Evolutionary conservation across 1,140 invertebrate genomes (phyloP).

Genomic region (Hypsibius dujardini): DNA sequence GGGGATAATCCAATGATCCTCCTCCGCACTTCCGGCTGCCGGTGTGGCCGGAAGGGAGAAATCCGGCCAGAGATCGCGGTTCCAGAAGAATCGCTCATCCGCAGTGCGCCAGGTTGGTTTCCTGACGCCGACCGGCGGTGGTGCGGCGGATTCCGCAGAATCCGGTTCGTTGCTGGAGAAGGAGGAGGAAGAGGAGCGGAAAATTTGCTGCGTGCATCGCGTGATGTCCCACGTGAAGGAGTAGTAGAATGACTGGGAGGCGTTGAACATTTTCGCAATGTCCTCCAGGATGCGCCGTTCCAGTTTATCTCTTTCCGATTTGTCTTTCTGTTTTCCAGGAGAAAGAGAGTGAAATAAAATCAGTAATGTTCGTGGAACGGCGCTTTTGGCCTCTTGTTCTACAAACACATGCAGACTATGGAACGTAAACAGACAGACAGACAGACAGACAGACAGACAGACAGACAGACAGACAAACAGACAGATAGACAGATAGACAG

Average conservation of each 20-base stretch:
- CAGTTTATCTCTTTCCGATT: slow-evolving; percentile 43
- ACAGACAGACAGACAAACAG: no score
- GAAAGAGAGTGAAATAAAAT: background rate
- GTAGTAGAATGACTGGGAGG: slow-evolving; percentile 87
- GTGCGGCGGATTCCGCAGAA: no score
- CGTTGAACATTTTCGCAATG: slow-evolving; percentile 74
- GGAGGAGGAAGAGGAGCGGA: slow-evolving; percentile 33
- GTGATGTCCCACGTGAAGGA: slow-evolving; percentile 54
- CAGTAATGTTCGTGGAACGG: background rate
- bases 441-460: no score
- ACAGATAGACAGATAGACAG: no score
- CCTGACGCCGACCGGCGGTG: no score
- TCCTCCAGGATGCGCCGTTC: slow-evolving; percentile 67
- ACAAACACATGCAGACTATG: no score
- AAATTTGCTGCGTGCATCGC: slow-evolving; percentile 60
- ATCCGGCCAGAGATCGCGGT: slow-evolving; percentile 71
- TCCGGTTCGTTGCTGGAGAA: slow-evolving; percentile 27
- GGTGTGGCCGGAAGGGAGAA: slow-evolving; percentile 36
- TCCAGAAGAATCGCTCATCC: slow-evolving; percentile 92
- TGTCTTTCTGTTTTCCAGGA: slow-evolving; percentile 25
- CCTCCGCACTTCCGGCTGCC: slow-evolving; percentile 43
- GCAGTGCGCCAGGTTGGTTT: slow-evolving; percentile 49
- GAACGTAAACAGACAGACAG: no score
- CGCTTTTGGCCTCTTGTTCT: no score
- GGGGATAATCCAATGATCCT: slow-evolving; percentile 71